Base-by-base conservation (phyloP, 2,797 vertebrate species). In the Kryptopterus vitreolus region DNA sequence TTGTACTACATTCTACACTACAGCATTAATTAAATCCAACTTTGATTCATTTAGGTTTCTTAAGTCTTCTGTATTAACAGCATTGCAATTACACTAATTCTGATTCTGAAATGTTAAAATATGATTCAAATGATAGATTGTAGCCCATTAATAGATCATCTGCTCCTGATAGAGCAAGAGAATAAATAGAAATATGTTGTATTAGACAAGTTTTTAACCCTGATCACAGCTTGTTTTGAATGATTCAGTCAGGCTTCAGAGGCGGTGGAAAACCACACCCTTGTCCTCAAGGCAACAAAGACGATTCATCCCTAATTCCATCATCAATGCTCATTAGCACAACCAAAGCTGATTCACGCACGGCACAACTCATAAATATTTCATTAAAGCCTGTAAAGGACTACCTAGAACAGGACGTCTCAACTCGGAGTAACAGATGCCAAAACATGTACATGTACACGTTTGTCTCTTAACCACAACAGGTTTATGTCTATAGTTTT, bases 271-370 rank as follows among this genome's bases (percentile, higher is more conserved):
- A 29, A 15, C 13, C 38, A 76, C 20, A 18, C 15, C 13, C 6
- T n/a, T 31, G 38, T 71, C 74, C 20, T 70, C 22, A 18, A 73
- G 53, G 29, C 46, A 57, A 24, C 20, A 29, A 68, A 52, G 46
- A 59, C 72, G 65, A 10, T 13, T 62, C 50, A 35, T 8, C 9
- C 22, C n/a, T 71, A 43, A 77, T 53, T 77, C n/a, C n/a, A 16
- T 78, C 31, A 57, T 29, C 72, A 58, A 12, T 11, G 38, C 48
- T 55, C 43, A 73, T 62, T 68, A 80, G 43, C 53, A 29, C 16
- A 76, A 68, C 52, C 2, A 43, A 2, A 8, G 55, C 22, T 65
- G 74, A 82, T 65, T 75, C 63, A 48, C 20, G 10, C 35, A 38
- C 43, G 53, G 26, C 12, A 48, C 33, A 57, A 43, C 10, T 61